Evolutionary conservation across 1,140 invertebrate species (phyloP).

Genomic region (Caenorhabditis remanei): DNA sequence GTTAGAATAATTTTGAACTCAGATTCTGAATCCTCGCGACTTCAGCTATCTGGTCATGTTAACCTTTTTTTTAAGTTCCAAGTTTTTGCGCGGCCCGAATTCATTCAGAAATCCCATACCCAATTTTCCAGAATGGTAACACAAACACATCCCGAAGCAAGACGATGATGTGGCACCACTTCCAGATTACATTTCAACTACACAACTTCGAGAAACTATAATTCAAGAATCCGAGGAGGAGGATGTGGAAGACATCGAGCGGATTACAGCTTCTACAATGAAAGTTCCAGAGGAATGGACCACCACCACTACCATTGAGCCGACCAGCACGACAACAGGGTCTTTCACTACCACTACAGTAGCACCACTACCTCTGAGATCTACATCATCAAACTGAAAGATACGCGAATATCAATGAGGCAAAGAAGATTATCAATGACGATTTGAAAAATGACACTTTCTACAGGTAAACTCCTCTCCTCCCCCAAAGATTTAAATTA

Average conservation of each 20-base stretch:
- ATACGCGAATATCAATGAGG: constrained; percentile 67
- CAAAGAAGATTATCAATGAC: constrained; percentile 69
- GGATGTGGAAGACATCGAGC: background rate
- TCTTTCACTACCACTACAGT: too few relatives aligned
- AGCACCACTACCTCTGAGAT: too few relatives aligned
- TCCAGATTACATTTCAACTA: background rate
- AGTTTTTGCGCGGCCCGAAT: background rate
- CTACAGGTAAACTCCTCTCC: constrained; percentile 7
- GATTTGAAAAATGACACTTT: constrained; percentile 61
- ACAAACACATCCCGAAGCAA: constrained; percentile 6
- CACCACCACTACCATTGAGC: too few relatives aligned
- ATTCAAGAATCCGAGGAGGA: background rate
- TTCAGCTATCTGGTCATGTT: too few relatives aligned
- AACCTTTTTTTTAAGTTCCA: background rate
- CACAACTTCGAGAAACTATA: too few relatives aligned
- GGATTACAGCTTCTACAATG: constrained; percentile 30
- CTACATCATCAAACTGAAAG: constrained; percentile 65
- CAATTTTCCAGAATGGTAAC: constrained; percentile 15
- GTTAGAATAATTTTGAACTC: too few relatives aligned
- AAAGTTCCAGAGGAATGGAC: background rate
- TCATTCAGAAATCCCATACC: background rate
- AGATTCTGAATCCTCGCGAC: too few relatives aligned
- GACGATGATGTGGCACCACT: constrained; percentile 37
- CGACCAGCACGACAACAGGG: too few relatives aligned
- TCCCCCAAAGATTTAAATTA: too few relatives aligned